Evolutionary conservation across 2,888 invertebrate species (phyloP), one percentile per base, ranked within the genome.

Genomic region (Sphaeridia pumilis): DNA sequence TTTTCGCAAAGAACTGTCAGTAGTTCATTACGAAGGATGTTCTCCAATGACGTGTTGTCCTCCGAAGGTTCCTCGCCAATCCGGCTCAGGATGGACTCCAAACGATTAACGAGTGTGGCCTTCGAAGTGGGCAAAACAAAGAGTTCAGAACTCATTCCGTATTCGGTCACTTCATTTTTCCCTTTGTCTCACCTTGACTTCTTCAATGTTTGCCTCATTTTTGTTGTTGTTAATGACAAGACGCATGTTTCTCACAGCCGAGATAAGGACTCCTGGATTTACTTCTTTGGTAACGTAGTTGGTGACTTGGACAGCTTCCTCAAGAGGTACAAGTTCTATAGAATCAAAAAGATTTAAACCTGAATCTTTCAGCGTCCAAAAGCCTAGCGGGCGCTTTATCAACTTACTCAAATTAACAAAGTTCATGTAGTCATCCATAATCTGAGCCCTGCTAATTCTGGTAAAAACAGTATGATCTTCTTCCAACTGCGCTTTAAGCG

Each of bases 391-490:
- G 7, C 14, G 14, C 10, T 14, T 31, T 14, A 31, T 31, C 21
- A 14, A 36, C n/a, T 49, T 49, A 49, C 49, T 38, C 22, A 4
- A 3, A 1, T 31, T 28, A 3, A 24, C 49, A 4, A 49, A 27
- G 22, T 49, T 42, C n/a, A 42, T 17, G 4, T 24, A 24, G 21
- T 49, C 49, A 36, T 49, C 49, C 25, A 42, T 17, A 25, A 49
- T 27, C 26, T 49, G 49, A 2, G 42, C 42, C 31, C 49, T 49
- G 2, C 42, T 49, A 12, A 49, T 42, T 4, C 27, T 27, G 4
- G 42, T 49, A 20, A 49, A 49, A 10, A 34, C 24, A 14, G 27
- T 28, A 10, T 24, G 31, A 21, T 49, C 27, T 10, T 17, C 22
- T 20, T 21, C 42, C 27, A 49, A 28, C 43, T 49, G 38, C 25